phyloP scores from a whole-genome alignment of 2,113 vertebrate species.

The Platycercus adscitus region DNA sequence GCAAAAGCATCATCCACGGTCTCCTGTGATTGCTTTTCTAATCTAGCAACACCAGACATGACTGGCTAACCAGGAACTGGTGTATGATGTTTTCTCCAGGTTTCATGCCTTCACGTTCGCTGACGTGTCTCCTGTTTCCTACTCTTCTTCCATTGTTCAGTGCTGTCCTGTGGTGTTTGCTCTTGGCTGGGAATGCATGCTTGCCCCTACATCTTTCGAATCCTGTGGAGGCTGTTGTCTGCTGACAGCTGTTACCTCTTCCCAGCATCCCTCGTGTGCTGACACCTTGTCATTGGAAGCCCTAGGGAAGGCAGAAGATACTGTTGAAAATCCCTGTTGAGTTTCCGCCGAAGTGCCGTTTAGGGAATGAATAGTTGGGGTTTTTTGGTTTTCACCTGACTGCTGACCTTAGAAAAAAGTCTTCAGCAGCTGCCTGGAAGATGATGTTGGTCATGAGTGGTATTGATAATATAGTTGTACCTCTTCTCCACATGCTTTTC shows the following conservation, averaged over 20 bases:
- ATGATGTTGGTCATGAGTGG: neutral
- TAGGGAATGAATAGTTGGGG: neutral
- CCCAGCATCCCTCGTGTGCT: neutral
- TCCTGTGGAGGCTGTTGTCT: neutral
- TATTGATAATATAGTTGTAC: neutral
- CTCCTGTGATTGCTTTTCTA: slow-evolving; percentile 9
- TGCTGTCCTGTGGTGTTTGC: neutral
- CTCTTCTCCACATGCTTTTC: neutral
- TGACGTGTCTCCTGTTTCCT: neutral
- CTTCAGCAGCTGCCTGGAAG: neutral
- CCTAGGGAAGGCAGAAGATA: neutral
- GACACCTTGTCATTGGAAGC: neutral
- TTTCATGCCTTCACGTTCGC: neutral
- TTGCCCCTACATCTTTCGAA: neutral
- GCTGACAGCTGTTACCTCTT: neutral
- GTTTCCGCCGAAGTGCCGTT: neutral
- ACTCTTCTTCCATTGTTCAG: neutral
- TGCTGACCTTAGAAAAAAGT: neutral
- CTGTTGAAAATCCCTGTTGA: neutral
- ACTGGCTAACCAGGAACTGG: neutral
- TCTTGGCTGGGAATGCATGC: neutral
- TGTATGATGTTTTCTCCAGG: neutral
- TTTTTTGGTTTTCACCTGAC: neutral
- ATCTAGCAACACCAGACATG: neutral
- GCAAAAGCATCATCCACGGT: neutral